Conservation (phyloP, 2,113 vertebrate genomes). For the Myiagra hebetior region DNA sequence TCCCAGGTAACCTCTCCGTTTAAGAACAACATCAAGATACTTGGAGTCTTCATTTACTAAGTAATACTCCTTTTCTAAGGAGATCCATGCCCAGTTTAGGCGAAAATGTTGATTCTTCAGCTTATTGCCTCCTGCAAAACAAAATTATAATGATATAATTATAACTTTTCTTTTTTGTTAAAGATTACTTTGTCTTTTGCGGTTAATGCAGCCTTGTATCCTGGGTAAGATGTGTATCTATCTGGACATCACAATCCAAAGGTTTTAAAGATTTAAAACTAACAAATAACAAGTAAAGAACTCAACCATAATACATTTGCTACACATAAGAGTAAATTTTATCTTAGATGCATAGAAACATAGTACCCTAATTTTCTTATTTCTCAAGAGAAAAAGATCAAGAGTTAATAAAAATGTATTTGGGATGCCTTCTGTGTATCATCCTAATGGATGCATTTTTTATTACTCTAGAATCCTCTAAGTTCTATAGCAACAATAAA, state of each 20-base stretch:
- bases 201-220: background rate
- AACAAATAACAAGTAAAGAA: background rate
- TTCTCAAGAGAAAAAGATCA: background rate
- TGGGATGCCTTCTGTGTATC: background rate
- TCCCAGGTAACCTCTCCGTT: slow-evolving; percentile 89
- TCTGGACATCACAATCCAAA: background rate
- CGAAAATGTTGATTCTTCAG: slow-evolving; percentile 89
- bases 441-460: background rate
- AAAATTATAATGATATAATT: background rate
- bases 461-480: background rate
- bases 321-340: background rate
- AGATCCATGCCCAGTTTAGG: slow-evolving; percentile 96
- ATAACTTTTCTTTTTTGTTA: slow-evolving; percentile 18
- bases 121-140: slow-evolving; percentile 86
- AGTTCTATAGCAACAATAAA: background rate
- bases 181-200: slow-evolving; percentile 35
- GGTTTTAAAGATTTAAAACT: background rate
- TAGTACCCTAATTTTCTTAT: background rate
- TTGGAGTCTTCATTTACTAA: slow-evolving; percentile 88
- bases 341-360: background rate
- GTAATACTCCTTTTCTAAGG: slow-evolving; percentile 88
- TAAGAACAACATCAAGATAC: slow-evolving; percentile 87
- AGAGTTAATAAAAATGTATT: background rate
- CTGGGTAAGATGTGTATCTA: background rate
- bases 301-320: background rate